Evolutionary conservation across 2,113 vertebrate genomes (phyloP).

Genomic region (Stercorarius parasiticus): DNA sequence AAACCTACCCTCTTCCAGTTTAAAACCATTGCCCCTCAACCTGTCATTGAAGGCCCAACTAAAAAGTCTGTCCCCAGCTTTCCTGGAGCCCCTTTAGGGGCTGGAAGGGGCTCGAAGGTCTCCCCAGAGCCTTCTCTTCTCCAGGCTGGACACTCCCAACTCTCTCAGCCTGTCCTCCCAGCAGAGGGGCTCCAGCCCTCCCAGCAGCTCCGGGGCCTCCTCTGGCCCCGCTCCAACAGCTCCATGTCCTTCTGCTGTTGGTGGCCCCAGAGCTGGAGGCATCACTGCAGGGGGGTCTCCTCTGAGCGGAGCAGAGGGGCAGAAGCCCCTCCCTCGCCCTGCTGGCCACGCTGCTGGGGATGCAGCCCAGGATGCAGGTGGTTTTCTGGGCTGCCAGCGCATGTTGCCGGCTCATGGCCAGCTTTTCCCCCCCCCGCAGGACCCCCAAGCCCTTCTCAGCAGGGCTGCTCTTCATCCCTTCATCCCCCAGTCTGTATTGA

Average conservation of each 20-base stretch:
- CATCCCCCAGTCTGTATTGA: neutral
- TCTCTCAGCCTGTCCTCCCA: neutral
- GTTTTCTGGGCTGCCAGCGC: neutral
- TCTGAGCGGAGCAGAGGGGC: neutral
- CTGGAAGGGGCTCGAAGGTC: rapidly evolving
- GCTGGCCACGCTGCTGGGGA: neutral
- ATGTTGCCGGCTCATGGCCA: rapidly evolving
- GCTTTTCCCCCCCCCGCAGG: rapidly evolving
- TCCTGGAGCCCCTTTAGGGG: no score
- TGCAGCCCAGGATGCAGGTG: rapidly evolving
- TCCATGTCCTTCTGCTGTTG: no score
- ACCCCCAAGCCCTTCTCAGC: neutral
- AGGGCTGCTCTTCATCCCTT: neutral
- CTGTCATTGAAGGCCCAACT: neutral
- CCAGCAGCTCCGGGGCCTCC: no score
- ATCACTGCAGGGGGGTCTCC: neutral
- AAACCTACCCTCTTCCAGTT: neutral
- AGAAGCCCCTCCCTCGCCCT: neutral
- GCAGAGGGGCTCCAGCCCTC: neutral
- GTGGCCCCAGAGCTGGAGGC: neutral
- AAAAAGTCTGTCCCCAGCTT: neutral
- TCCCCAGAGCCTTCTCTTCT: neutral
- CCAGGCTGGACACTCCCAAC: neutral
- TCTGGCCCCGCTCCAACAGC: no score
- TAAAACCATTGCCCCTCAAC: rapidly evolving